These are phyloP conservation scores for Triplophysa dalaica DNA, from an alignment of 2,113 vertebrate genomes.

Conservation along the genomic window DNA sequence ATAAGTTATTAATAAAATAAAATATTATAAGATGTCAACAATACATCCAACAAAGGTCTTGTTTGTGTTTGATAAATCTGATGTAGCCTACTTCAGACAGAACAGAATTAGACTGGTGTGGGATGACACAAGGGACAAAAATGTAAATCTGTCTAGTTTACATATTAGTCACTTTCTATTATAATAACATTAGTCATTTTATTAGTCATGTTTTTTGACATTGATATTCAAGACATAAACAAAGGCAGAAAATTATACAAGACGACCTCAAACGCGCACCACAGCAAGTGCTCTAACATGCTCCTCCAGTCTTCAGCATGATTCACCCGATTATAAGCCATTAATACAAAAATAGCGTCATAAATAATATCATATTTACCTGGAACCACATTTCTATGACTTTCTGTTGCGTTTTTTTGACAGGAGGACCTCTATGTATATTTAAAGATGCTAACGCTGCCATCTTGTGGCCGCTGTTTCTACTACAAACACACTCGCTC, in stretches of 20 bases:
- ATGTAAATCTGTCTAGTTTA: constrained; percentile 10
- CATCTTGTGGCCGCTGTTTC: constrained; percentile 56
- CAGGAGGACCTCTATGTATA: neutral
- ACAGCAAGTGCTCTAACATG: no score
- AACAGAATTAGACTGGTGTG: neutral
- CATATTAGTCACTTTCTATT: constrained; percentile 17
- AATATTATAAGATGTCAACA: no score
- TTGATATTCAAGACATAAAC: constrained; percentile 10
- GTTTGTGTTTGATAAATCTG: constrained; percentile 4
- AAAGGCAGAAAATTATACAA: no score
- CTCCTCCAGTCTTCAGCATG: neutral
- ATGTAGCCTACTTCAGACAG: constrained; percentile 1
- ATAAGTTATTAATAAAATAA: no score
- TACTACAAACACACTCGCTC: neutral
- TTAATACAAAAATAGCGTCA: no score
- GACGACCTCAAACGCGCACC: no score
- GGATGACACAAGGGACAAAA: constrained; percentile 15
- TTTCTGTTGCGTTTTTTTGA: neutral
- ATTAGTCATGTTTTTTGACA: neutral
- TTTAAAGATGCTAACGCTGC: constrained; percentile 54
- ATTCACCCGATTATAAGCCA: neutral
- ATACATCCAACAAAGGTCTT: no score
- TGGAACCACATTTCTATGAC: neutral
- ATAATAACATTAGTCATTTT: no score
- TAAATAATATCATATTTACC: constrained; percentile 21